Percentiles rank a stretch among this genome's conserved stretches.
Conservation (phyloP, 2,113 vertebrate genomes). For the Nibea coibor region DNA sequence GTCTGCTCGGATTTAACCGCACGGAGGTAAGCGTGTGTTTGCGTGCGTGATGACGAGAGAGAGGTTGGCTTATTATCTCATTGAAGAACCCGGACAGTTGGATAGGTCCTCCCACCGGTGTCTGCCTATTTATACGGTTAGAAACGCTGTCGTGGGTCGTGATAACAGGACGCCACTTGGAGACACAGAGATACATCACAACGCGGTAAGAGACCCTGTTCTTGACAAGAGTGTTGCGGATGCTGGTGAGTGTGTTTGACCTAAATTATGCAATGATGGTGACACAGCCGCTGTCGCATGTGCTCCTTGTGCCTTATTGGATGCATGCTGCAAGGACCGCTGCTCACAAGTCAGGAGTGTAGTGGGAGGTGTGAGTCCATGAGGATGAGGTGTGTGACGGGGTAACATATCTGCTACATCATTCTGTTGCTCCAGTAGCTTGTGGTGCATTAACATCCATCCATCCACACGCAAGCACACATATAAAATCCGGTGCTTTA, state of each 20-base stretch:
- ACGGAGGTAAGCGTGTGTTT: slow-evolving; percentile 44
- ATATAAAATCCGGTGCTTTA: background rate
- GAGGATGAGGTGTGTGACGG: slow-evolving; percentile 22
- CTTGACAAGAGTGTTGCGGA: slow-evolving; percentile 33
- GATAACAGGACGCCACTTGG: slow-evolving; percentile 58
- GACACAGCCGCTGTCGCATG: slow-evolving; percentile 55
- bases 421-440: background rate
- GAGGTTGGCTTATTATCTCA: slow-evolving; percentile 59
- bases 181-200: slow-evolving; percentile 49
- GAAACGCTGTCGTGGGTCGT: slow-evolving; percentile 52
- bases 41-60: slow-evolving; percentile 42
- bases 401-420: slow-evolving; percentile 31
- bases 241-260: slow-evolving; percentile 64
- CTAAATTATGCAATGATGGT: slow-evolving; percentile 71
- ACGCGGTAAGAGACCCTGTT: slow-evolving; percentile 69
- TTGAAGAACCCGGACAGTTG: slow-evolving; percentile 59
- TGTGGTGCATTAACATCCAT: slow-evolving; percentile 23
- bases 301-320: slow-evolving; percentile 49
- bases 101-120: slow-evolving; percentile 77
- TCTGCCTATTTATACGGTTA: slow-evolving; percentile 76
- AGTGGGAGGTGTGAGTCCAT: slow-evolving; percentile 23
- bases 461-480: no score
- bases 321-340: slow-evolving; percentile 22
- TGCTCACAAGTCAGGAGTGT: slow-evolving; percentile 34
- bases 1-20: slow-evolving; percentile 43